Conservation (phyloP, 2,113 vertebrate genomes). For the Ammodytes marinus region DNA sequence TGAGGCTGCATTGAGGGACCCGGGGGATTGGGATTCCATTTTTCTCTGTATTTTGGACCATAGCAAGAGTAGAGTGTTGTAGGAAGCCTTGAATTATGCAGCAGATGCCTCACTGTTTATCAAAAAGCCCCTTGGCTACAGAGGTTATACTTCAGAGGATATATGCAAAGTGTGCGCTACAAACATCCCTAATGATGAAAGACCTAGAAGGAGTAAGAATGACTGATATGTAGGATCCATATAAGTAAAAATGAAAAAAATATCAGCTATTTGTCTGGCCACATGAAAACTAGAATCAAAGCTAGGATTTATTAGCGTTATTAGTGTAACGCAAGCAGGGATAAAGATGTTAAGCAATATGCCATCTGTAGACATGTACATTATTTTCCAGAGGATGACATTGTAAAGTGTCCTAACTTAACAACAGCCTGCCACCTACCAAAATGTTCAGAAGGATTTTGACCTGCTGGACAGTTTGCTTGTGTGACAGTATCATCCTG, state of each 20-base stretch:
- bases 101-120: conserved; percentile 61
- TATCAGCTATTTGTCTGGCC: conserved; percentile 28
- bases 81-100: conserved; percentile 60
- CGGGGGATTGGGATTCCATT: conserved; percentile 57
- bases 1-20: conserved; percentile 53
- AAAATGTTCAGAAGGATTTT: background rate
- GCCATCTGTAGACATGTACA: conserved; percentile 24
- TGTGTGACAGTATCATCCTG: too few species aligned
- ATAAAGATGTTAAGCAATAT: conserved; percentile 31
- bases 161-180: conserved; percentile 3
- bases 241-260: conserved; percentile 9
- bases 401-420: background rate
- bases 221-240: conserved; percentile 7
- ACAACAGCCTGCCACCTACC: background rate
- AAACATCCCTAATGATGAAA: conserved; percentile 46
- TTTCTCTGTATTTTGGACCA: conserved; percentile 55
- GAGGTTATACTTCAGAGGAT: conserved; percentile 49
- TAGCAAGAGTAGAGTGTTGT: conserved; percentile 41
- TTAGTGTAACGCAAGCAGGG: conserved; percentile 2
- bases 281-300: conserved; percentile 23
- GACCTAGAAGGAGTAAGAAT: background rate
- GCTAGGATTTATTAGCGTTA: conserved; percentile 34
- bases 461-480: too few species aligned
- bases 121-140: conserved; percentile 34
- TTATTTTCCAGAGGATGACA: background rate